Conservation (phyloP, 2,113 vertebrate genomes). For the Lucifuga dentata region DNA sequence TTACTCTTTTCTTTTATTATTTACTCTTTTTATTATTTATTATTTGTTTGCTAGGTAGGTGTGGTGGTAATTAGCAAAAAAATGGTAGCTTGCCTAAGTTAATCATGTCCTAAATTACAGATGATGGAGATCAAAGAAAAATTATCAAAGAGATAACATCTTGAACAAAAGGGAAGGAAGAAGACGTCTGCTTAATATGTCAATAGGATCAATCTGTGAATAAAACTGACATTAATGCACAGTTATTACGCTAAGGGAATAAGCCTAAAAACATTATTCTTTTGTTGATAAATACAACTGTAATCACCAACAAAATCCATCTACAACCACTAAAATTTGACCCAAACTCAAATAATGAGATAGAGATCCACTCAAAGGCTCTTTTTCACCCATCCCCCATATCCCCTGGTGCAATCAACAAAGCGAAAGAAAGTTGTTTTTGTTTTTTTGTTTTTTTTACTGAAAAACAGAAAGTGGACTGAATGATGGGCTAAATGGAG, state of each 20-base stretch:
- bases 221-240: conserved; percentile 47
- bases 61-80: conserved; percentile 36
- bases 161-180: conserved; percentile 57
- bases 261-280: conserved; percentile 22
- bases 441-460: no score
- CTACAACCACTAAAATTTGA: no score
- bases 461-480: conserved; percentile 6
- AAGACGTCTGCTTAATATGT: conserved; percentile 64
- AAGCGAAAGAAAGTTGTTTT: neutral
- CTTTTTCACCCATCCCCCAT: neutral
- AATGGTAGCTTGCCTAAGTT: conserved; percentile 33
- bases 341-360: neutral
- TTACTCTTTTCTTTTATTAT: no score
- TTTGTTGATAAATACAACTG: conserved; percentile 39
- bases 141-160: conserved; percentile 60
- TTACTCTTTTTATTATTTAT: no score
- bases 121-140: conserved; percentile 48
- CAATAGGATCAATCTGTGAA: conserved; percentile 64
- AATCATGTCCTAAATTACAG: conserved; percentile 24
- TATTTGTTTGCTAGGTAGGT: no score
- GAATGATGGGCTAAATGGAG: conserved; percentile 10
- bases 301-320: conserved; percentile 12
- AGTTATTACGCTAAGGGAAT: conserved; percentile 36
- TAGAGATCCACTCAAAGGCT: no score
- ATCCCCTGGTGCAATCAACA: neutral